Evolutionary conservation across 92 coral and sea anemone species (phyloP).

Genomic region (Desmophyllum pertusum): DNA sequence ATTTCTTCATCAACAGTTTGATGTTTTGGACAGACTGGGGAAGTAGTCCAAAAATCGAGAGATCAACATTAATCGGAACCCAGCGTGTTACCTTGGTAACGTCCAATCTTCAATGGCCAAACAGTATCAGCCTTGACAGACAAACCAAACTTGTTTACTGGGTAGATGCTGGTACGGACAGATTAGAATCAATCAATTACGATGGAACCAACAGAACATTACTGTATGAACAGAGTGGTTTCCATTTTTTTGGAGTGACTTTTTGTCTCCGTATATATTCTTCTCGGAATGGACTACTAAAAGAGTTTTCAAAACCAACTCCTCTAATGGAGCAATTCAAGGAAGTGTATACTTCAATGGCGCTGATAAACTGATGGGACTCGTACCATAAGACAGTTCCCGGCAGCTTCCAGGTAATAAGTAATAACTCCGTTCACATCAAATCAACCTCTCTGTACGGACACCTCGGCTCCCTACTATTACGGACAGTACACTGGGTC

Average conservation of each 20-base stretch:
- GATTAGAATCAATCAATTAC: constrained; percentile 54
- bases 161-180: constrained; percentile 54
- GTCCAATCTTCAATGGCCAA: constrained; percentile 51
- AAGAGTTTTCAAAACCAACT: constrained; percentile 18
- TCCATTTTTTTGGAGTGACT: constrained; percentile 45
- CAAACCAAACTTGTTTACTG: constrained; percentile 44
- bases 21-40: constrained; percentile 80
- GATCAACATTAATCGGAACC: constrained; percentile 55
- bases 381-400: constrained; percentile 46
- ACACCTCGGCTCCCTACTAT: too few species aligned
- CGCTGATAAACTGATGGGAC: constrained; percentile 30
- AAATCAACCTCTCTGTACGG: too few species aligned
- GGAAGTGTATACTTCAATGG: background rate
- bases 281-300: constrained; percentile 41
- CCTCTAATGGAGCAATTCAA: constrained; percentile 10
- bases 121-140: constrained; percentile 50
- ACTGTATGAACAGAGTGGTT: background rate
- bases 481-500: too few species aligned
- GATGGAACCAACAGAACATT: constrained; percentile 43
- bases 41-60: constrained; percentile 42
- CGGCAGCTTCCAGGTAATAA: constrained; percentile 51
- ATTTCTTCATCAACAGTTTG: constrained; percentile 32
- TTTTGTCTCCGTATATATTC: constrained; percentile 21
- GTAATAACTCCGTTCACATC: background rate
- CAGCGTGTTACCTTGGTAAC: constrained; percentile 41